These are phyloP conservation scores for Drymodes brunneopygia DNA, from an alignment of 2,113 vertebrate species.

Conservation along the genomic window DNA sequence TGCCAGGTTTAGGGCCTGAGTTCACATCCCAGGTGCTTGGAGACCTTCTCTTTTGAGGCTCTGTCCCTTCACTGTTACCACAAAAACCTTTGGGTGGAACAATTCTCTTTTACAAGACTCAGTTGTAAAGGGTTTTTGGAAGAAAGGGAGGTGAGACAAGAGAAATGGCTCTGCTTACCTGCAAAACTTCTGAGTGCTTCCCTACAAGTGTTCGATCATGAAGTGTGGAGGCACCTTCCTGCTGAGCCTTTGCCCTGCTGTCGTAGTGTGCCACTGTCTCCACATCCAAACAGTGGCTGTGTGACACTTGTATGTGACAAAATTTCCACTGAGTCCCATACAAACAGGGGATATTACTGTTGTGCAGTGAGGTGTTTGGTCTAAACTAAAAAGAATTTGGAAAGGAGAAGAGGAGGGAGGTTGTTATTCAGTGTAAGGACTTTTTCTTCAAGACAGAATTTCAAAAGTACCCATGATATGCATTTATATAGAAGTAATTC, in stretches of 20 bases:
- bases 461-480: not conserved
- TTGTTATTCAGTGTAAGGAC: not conserved
- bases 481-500: conserved; percentile 14
- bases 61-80: not conserved
- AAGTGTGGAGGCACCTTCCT: not conserved
- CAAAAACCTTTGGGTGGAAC: not conserved
- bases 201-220: not conserved
- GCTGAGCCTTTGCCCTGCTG: not conserved
- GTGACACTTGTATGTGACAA: not conserved
- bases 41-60: not conserved
- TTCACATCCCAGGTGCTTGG: not conserved
- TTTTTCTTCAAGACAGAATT: not conserved
- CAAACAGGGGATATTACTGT: not conserved
- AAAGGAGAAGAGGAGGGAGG: not conserved
- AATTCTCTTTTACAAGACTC: not conserved
- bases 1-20: not conserved
- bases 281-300: not conserved
- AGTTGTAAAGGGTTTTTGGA: not conserved
- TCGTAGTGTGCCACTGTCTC: not conserved
- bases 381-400: not conserved
- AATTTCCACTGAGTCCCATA: not conserved
- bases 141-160: not conserved
- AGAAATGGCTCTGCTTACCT: not conserved
- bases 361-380: not conserved
- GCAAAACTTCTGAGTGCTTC: not conserved